phyloP scores from a whole-genome alignment of 2,113 vertebrate species.

The Clarias macrocephalus region DNA sequence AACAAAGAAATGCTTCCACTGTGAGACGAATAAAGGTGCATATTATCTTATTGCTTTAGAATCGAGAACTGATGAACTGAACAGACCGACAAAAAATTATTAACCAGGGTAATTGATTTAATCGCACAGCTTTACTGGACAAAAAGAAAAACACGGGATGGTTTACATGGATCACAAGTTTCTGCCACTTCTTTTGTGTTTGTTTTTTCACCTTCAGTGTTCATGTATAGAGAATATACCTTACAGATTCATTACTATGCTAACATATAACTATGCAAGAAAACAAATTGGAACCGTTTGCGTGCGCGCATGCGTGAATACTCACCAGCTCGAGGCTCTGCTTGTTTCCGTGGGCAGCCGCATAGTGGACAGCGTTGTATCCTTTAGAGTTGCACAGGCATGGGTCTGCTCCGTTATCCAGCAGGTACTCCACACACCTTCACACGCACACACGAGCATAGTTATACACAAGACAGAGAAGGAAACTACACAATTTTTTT shows the following conservation, averaged over 20 bases:
- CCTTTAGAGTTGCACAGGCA: constrained; percentile 91
- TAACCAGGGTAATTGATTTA: no score
- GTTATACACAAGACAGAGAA: neutral
- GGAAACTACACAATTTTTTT: neutral
- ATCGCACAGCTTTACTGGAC: no score
- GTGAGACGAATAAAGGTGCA: no score
- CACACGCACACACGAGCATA: neutral
- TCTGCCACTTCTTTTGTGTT: neutral
- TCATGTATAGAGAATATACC: neutral
- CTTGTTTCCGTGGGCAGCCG: constrained; percentile 92
- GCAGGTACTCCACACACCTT: constrained; percentile 93
- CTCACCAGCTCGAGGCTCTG: constrained; percentile 95
- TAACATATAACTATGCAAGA: neutral
- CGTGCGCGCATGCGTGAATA: neutral
- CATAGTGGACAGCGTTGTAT: constrained; percentile 94
- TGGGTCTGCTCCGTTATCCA: constrained; percentile 93
- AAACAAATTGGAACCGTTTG: neutral
- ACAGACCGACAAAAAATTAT: no score
- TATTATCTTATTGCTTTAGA: no score
- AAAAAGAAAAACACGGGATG: no score
- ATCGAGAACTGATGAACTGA: no score
- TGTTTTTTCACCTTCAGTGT: neutral
- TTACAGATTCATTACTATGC: neutral
- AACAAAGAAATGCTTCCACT: no score
- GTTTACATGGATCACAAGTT: no score